A percentile compares a stretch with the other conserved stretches of the same genome.
Conservation (phyloP, 2,113 vertebrate genomes). For the Cinclus mexicanus region DNA sequence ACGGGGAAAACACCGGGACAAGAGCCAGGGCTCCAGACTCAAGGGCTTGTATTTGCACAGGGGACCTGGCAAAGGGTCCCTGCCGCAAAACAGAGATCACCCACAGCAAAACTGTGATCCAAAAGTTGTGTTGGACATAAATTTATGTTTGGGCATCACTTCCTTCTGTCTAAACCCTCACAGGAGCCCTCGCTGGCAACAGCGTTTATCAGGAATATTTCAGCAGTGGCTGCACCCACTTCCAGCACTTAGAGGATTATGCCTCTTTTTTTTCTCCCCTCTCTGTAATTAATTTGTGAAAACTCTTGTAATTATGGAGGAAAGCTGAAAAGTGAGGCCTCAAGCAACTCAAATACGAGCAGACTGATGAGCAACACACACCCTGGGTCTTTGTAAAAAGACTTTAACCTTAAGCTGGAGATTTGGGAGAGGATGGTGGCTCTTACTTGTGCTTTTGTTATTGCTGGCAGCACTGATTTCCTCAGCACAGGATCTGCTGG, state of each 20-base stretch:
- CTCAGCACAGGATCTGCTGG: not conserved
- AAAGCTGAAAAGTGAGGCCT: not conserved
- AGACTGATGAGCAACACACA: not conserved
- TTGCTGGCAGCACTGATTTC: not conserved
- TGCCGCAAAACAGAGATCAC: not conserved
- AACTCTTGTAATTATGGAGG: not conserved
- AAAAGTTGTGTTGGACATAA: not conserved
- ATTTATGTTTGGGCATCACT: not conserved
- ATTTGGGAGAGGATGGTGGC: not conserved
- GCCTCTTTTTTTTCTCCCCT: not conserved
- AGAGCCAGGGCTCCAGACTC: not conserved
- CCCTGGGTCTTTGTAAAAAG: not conserved
- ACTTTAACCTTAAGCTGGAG: not conserved
- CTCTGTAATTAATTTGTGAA: not conserved
- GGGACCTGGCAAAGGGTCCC: not conserved
- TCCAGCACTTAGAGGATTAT: not conserved
- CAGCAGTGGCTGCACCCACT: not conserved
- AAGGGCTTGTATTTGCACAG: not conserved
- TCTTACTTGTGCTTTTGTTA: not conserved
- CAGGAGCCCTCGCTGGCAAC: not conserved
- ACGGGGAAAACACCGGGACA: not conserved
- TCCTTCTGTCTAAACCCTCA: not conserved
- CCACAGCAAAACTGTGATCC: not conserved
- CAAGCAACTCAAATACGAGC: not conserved
- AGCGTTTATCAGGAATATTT: not conserved